Conservation (phyloP, 2,797 vertebrate species). For the Anisognathus igniventris region DNA sequence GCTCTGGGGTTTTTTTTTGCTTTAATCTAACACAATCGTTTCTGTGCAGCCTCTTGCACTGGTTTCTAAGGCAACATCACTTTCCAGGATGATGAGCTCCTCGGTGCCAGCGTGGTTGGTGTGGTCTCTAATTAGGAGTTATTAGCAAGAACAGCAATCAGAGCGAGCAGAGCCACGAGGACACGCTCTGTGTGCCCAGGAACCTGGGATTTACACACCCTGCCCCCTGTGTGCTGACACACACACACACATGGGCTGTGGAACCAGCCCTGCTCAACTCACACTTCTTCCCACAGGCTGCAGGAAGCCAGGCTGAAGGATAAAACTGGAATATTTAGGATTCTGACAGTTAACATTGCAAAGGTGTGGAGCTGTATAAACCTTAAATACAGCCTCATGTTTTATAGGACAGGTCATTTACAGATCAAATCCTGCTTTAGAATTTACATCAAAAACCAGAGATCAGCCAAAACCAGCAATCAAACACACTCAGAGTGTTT, state of each 20-base stretch:
- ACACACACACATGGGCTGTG: not conserved
- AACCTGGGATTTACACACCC: not conserved
- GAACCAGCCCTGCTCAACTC: not conserved
- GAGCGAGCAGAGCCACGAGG: not conserved
- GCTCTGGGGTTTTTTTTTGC: not conserved
- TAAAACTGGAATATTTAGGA: not conserved
- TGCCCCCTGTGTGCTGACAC: not conserved
- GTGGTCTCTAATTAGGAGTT: conserved; percentile 62
- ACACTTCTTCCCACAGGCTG: not conserved
- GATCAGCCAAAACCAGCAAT: not conserved
- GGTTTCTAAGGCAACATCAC: conserved; percentile 82
- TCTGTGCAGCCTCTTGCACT: conserved; percentile 54
- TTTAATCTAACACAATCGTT: conserved; percentile 66
- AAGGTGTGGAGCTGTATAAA: accelerated
- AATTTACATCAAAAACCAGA: not conserved
- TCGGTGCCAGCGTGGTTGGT: conserved; percentile 49
- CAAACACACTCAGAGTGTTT: not conserved
- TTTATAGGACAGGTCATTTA: not conserved
- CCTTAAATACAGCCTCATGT: accelerated
- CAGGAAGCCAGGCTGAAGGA: not conserved
- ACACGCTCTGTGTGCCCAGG: not conserved
- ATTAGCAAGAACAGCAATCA: not conserved
- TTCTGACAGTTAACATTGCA: not conserved
- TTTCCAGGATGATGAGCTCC: conserved; percentile 78
- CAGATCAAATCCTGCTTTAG: not conserved